Percentiles rank a stretch among this genome's conserved stretches.
Evolutionary conservation across 2,113 vertebrate species (phyloP).

Genomic region (Sinocyclocheilus anshuiensis): DNA sequence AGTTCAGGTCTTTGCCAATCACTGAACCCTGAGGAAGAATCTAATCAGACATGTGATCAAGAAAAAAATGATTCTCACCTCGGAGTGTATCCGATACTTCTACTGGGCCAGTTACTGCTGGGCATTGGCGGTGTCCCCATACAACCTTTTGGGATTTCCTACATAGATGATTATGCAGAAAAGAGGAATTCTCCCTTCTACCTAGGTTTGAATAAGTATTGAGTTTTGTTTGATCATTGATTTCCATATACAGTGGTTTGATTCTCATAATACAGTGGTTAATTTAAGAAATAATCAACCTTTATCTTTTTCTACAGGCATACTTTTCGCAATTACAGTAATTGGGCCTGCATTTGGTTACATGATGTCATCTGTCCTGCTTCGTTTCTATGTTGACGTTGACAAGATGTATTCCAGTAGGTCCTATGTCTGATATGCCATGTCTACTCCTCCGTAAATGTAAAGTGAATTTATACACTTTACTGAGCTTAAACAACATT

Average conservation of each 20-base stretch:
- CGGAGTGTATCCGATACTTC: slow-evolving; percentile 79
- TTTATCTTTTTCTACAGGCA: slow-evolving; percentile 71
- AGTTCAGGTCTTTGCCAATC: slow-evolving; percentile 73
- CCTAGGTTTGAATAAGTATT: slow-evolving; percentile 76
- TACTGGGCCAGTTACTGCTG: slow-evolving; percentile 84
- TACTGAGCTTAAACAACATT: neutral
- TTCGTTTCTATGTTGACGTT: slow-evolving; percentile 86
- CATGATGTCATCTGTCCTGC: slow-evolving; percentile 81
- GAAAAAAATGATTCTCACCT: slow-evolving; percentile 53
- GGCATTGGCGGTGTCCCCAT: slow-evolving; percentile 88
- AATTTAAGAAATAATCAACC: neutral
- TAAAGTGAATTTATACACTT: neutral
- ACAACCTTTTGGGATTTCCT: slow-evolving; percentile 96
- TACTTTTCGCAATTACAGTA: slow-evolving; percentile 85
- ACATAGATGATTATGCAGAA: slow-evolving; percentile 91
- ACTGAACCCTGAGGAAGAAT: accelerated
- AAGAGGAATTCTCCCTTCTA: slow-evolving; percentile 90
- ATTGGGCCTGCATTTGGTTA: slow-evolving; percentile 87
- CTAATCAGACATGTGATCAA: slow-evolving; percentile 67
- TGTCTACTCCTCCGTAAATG: neutral
- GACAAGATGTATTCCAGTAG: slow-evolving; percentile 73
- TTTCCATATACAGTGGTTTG: neutral
- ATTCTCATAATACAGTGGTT: neutral
- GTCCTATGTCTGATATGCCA: slow-evolving; percentile 66
- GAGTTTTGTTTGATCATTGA: neutral